Percentiles rank a stretch among this genome's conserved stretches.
Evolutionary conservation across 1,140 invertebrate species (phyloP).

Genomic region (Hycleus phaleratus): DNA sequence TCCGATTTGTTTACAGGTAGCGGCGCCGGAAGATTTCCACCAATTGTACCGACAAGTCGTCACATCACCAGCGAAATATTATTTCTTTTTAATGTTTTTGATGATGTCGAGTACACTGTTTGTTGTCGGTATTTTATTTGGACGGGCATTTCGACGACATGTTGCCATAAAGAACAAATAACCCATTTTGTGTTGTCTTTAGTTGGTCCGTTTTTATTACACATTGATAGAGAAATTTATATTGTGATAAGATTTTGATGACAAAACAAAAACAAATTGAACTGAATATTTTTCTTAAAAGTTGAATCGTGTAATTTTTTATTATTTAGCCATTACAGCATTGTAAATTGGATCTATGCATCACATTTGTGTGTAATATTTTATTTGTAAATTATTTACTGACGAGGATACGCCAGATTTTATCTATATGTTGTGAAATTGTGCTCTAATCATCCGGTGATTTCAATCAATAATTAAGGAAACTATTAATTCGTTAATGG

Average conservation of each 20-base stretch:
- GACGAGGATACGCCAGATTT: no score
- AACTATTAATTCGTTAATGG: no score
- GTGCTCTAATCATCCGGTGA: no score
- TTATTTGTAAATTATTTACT: no score
- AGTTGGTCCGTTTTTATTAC: background rate
- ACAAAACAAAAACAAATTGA: background rate
- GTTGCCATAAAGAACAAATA: slow-evolving; percentile 37
- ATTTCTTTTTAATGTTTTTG: slow-evolving; percentile 65
- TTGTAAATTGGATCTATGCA: no score
- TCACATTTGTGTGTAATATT: no score
- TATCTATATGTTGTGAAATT: no score
- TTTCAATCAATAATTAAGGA: no score
- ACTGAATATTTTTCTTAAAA: no score
- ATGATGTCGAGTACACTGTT: slow-evolving; percentile 70
- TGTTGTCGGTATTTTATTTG: slow-evolving; percentile 73
- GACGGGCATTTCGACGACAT: slow-evolving; percentile 61
- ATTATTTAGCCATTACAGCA: no score
- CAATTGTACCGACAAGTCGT: slow-evolving; percentile 63
- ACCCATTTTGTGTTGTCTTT: slow-evolving; percentile 6
- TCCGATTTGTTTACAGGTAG: slow-evolving; percentile 9
- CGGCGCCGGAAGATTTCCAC: slow-evolving; percentile 56
- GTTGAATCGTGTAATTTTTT: no score
- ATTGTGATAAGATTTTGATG: background rate
- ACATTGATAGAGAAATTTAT: background rate
- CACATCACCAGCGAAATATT: slow-evolving; percentile 66